Percentiles rank a stretch among this genome's conserved stretches.
Conservation (phyloP, 2,888 invertebrate species). For the Macrophya alboannulata region DNA sequence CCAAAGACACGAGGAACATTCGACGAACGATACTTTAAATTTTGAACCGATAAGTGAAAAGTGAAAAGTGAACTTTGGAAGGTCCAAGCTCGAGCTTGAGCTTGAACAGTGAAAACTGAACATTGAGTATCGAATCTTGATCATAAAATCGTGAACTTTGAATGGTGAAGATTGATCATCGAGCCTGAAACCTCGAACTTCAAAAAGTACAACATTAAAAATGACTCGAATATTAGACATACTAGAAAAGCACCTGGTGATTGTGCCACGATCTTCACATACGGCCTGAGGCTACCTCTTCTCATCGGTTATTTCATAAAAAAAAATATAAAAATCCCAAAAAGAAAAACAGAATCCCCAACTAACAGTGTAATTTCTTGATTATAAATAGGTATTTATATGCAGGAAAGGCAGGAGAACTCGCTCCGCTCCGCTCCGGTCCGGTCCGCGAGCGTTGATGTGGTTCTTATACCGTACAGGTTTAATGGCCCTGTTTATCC, state of each 20-base stretch:
- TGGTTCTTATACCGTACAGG: slow-evolving; percentile 7
- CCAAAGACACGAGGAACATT: background rate
- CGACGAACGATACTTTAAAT: too few relatives aligned
- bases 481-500: slow-evolving; percentile 50
- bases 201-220: background rate
- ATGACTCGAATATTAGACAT: slow-evolving; percentile 2
- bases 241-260: slow-evolving; percentile 20
- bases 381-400: slow-evolving; percentile 52
- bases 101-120: background rate
- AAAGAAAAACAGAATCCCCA: background rate
- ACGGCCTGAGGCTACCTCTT: background rate
- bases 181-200: background rate
- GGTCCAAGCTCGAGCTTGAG: background rate
- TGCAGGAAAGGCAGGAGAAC: slow-evolving; percentile 32
- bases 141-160: background rate
- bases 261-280: background rate
- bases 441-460: background rate
- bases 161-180: background rate
- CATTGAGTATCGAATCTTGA: background rate
- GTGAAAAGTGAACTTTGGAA: background rate
- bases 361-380: slow-evolving; percentile 34
- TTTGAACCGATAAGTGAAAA: background rate
- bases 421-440: background rate
- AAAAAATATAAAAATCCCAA: background rate
- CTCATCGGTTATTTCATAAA: slow-evolving; percentile 3